Evolutionary conservation across 2,888 invertebrate genomes (phyloP), one percentile per base, ranked within the genome.

Genomic region (Drosophila neutralis): DNA sequence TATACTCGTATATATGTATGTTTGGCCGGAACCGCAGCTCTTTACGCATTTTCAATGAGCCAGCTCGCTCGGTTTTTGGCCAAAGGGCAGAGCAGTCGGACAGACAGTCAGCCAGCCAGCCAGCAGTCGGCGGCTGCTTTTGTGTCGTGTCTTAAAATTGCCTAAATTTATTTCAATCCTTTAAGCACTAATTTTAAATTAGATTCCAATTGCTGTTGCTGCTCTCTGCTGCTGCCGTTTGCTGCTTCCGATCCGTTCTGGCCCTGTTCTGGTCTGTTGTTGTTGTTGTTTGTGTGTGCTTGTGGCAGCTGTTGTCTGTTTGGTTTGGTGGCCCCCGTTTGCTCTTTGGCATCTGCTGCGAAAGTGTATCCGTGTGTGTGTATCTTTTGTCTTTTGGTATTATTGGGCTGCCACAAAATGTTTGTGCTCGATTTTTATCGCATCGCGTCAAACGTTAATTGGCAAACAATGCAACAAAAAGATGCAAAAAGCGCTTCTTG

Each of bases 131-230:
- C 83, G 74, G 78, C 75, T 76, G 73, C 69, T 76, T 76, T 76
- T 73, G 73, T 76, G 66, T 40, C 29, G 69, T 71, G 69, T 62
- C 77, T 83, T 73, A 53, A 82, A 82, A 76, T 81, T 83, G 79
- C 76, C 82, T 76, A 80, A 85, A 85, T 87, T 90, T 87, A 90
- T 90, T 78, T 89, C 90, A 88, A 90, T 89, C 90, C 88, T 87
- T 90, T 87, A 84, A 85, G 81, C 85, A 81, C 85, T 84, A 87
- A 89, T 89, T 90, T 90, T 85, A 88, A 88, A 88, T 88, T 88
- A 88, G 90, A 88, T 90, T 90, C 90, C 89, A 88, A 88, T 89
- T 88, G 86, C 80, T 68, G 45, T 45, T 24, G 33, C 33, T 33
- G 10, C 24, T 45, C 45, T 45, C 21, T 42, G 21, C 40, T n/a